Conservation (phyloP, 2,797 vertebrate species). For the Artibeus jamaicensis region DNA sequence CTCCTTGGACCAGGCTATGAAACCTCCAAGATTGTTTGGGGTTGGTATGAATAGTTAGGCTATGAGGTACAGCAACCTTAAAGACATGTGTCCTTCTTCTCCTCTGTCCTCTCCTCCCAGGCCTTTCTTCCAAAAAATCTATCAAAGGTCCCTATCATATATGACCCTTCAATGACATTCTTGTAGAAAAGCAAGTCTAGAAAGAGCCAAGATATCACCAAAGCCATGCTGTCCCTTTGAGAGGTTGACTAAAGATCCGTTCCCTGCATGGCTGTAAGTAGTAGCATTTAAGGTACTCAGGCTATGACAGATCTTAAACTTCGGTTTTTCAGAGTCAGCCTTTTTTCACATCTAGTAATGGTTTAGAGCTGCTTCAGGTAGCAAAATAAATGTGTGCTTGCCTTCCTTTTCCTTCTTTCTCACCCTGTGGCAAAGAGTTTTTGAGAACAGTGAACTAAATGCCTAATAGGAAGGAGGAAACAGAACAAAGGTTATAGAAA, state of each 20-base stretch:
- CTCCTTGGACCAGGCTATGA: neutral
- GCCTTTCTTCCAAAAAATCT: neutral
- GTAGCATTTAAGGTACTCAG: neutral
- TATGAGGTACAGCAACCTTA: no score
- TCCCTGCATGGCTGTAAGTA: neutral
- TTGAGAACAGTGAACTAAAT: constrained; percentile 34
- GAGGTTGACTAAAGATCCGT: neutral
- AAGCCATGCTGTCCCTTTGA: neutral
- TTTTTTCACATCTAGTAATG: neutral
- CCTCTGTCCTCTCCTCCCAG: neutral
- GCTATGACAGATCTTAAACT: neutral
- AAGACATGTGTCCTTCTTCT: neutral
- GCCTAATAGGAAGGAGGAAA: constrained; percentile 36
- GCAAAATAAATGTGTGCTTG: neutral
- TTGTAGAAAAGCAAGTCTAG: neutral
- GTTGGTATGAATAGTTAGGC: neutral
- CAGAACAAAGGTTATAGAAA: constrained; percentile 38
- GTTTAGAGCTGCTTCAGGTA: neutral
- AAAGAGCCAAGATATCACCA: neutral
- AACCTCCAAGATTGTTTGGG: neutral
- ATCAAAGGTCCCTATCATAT: neutral
- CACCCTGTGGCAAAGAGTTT: neutral
- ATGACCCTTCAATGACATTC: neutral
- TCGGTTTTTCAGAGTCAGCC: neutral
- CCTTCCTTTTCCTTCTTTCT: neutral